Base-by-base conservation (phyloP, 2,888 invertebrate species). In the Mythimna pallens region DNA sequence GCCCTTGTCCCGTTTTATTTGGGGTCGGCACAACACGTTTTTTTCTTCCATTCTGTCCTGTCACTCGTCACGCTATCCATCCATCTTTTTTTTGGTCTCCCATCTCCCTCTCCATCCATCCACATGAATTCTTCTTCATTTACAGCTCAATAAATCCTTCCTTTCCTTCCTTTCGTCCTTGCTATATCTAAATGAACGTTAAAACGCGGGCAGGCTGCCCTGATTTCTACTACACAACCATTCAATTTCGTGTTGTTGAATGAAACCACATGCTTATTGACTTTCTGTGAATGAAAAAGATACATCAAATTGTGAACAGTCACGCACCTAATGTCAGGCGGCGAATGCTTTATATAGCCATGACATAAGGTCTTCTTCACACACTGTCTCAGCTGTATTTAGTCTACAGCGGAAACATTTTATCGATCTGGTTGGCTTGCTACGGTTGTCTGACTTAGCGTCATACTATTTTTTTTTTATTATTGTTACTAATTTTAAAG, bases 281-380 rank as follows among this genome's bases (percentile, higher is more conserved):
- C 5, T n/a, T 43, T 14, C 55, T 2, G 17, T 71, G 47, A 74
- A 74, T 70, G 58, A 40, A 59, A 58, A 17, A 54, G 22, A 30
- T 36, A 34, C 22, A 6, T 43, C 20, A 7, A 52, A 77, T 70
- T 10, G 25, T 52, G 52, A n/a, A 3, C 3, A 78, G 71, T 54
- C 78, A 70, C 43, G 58, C 25, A 47, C n/a, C 8, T 40, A 55
- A 54, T 20, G 52, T 25, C 14, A 54, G 30, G 20, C 43, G 14
- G 40, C 10, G 10, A 40, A 10, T 17, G 50, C 50, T 14, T 20
- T 55, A 55, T 50, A 50, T 9, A 57, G 62, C 7, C 57, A 43
- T 47, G 52, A 61, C 52, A 17, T 43, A 57, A 64, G 30, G 47
- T 17, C 7, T 34, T 67, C 66, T 7, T 52, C 67, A 47, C 52